A percentile compares a stretch with the other conserved stretches of the same genome.
Conservation (phyloP, 2,888 invertebrate genomes). For the Drosophila quinaria region DNA sequence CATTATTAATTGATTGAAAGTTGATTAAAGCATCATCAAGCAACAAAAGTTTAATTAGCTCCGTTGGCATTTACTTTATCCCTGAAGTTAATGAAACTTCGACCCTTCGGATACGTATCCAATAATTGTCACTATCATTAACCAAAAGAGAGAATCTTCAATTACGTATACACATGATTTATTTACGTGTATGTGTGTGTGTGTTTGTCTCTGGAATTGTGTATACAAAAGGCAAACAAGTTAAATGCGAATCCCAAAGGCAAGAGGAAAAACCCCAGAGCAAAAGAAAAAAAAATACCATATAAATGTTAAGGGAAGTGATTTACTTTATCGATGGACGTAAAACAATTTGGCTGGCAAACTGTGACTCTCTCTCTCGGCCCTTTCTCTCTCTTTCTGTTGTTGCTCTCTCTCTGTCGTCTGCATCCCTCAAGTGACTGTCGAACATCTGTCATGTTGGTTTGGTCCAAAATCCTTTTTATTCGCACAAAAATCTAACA, state of each 20-base stretch:
- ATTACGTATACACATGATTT: not conserved
- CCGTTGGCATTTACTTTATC: conserved; percentile 7
- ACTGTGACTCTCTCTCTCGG: conserved; percentile 8
- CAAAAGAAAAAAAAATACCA: conserved; percentile 28
- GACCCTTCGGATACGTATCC: conserved; percentile 8
- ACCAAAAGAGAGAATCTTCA: conserved; percentile 13
- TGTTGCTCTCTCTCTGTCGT: conserved; percentile 2
- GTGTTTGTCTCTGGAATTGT: not conserved
- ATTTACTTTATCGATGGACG: conserved; percentile 72
- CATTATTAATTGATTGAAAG: conserved; percentile 1
- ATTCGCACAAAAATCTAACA: conserved; percentile 11
- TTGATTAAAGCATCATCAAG: conserved; percentile 10
- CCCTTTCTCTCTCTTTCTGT: conserved; percentile 12
- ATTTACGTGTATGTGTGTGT: too few relatives aligned
- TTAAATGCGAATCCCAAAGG: conserved; percentile 46
- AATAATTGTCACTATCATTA: conserved; percentile 26
- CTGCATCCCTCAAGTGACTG: conserved; percentile 51
- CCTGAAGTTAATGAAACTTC: conserved; percentile 8
- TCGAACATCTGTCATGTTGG: conserved; percentile 61
- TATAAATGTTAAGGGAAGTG: conserved; percentile 59
- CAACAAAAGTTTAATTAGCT: conserved; percentile 19
- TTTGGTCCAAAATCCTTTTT: conserved; percentile 36
- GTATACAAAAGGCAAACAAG: conserved; percentile 32
- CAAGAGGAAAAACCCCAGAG: conserved; percentile 32
- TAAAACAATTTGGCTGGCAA: conserved; percentile 70